Evolutionary conservation across 2,888 invertebrate species (phyloP).

Genomic region (Ceraclea dissimilis): DNA sequence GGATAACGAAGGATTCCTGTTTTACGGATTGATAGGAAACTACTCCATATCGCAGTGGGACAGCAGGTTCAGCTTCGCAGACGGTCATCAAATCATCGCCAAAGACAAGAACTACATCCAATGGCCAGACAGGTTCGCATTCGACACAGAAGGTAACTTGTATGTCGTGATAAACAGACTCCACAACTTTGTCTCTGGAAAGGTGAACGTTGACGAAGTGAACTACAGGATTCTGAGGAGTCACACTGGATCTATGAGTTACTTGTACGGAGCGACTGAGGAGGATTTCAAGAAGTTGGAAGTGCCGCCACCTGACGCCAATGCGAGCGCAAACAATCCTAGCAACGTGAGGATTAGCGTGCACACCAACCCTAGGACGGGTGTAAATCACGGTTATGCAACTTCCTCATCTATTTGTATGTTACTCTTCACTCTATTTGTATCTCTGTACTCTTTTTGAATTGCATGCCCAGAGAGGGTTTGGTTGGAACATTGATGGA

Average conservation of each 20-base stretch:
- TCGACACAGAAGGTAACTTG: slow-evolving; percentile 57
- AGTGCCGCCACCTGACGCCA: neutral
- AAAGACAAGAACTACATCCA: slow-evolving; percentile 60
- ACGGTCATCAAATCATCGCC: slow-evolving; percentile 57
- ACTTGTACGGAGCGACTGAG: slow-evolving; percentile 46
- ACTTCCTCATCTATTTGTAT: neutral
- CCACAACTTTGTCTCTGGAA: slow-evolving; percentile 56
- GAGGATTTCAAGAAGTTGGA: slow-evolving; percentile 7
- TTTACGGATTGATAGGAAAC: slow-evolving; percentile 61
- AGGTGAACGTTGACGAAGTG: slow-evolving; percentile 49
- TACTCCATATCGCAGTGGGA: slow-evolving; percentile 68
- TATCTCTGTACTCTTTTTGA: neutral
- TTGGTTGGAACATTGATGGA: no score
- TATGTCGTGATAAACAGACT: slow-evolving; percentile 62
- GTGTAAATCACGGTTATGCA: neutral
- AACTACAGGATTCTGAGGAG: slow-evolving; percentile 63
- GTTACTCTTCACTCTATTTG: neutral
- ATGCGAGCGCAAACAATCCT: neutral
- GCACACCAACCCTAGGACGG: neutral
- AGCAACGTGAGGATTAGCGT: neutral
- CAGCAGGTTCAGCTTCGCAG: slow-evolving; percentile 48
- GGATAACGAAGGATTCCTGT: slow-evolving; percentile 61
- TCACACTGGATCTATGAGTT: slow-evolving; percentile 54
- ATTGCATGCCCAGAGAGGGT: no score
- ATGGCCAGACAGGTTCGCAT: slow-evolving; percentile 66